These are phyloP conservation scores for Chaetophractus vellerosus DNA, from an alignment of 2,797 vertebrate genomes.

Conservation along the genomic window DNA sequence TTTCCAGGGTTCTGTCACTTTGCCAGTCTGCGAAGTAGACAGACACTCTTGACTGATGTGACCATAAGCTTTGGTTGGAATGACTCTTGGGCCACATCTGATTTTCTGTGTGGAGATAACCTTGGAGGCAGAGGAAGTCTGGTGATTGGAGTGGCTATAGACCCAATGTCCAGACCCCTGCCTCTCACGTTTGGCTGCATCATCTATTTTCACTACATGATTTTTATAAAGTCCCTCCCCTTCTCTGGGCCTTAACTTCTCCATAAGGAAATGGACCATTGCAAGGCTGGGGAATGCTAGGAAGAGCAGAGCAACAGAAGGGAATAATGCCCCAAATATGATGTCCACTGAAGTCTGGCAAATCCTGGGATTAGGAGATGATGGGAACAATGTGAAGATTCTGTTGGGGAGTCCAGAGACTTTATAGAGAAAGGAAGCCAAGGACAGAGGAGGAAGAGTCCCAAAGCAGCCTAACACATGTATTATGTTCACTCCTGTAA, in stretches of 20 bases:
- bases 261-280: background rate
- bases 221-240: background rate
- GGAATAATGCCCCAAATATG: slow-evolving; percentile 29
- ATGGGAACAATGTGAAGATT: background rate
- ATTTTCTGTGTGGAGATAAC: background rate
- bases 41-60: slow-evolving; percentile 2
- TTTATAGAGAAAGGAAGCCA: background rate
- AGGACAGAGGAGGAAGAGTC: background rate
- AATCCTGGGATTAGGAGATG: background rate
- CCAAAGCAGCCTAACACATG: background rate
- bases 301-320: slow-evolving; percentile 29
- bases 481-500: background rate
- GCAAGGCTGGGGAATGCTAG: background rate
- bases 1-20: slow-evolving; percentile 62
- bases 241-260: background rate
- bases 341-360: slow-evolving; percentile 31
- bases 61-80: slow-evolving; percentile 24
- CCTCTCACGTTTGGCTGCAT: background rate
- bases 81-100: background rate
- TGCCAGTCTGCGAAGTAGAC: slow-evolving; percentile 45
- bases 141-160: background rate
- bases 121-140: background rate
- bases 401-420: background rate
- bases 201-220: background rate
- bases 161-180: background rate